Conservation (phyloP, 23 tunicate species). For the Diplosoma virens region DNA sequence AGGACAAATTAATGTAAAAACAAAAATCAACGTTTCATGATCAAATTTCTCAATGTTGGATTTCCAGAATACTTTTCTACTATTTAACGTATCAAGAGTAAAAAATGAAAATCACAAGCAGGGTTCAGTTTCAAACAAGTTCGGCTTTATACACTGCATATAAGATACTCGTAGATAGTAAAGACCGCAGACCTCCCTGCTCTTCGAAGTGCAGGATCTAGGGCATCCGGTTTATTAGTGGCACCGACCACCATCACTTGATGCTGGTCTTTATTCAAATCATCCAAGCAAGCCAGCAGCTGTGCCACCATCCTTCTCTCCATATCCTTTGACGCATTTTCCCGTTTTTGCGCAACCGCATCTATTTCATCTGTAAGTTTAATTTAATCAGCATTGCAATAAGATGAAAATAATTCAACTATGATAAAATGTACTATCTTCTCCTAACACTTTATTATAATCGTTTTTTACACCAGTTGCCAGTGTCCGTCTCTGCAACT, state of each 20-base stretch:
- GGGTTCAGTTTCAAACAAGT: background rate
- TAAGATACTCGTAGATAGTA: background rate
- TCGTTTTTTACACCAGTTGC: too few species aligned
- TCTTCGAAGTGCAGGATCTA: conserved; percentile 75
- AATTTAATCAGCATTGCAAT: too few species aligned
- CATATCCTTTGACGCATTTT: conserved; percentile 79
- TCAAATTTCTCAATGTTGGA: background rate
- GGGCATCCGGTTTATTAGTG: conserved; percentile 45
- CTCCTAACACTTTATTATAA: too few species aligned
- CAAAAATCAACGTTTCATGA: background rate
- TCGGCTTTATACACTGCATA: background rate
- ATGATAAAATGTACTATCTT: too few species aligned
- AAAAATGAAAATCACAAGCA: background rate
- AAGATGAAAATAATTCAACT: too few species aligned
- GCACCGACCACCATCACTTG: conserved; percentile 91
- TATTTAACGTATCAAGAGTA: background rate
- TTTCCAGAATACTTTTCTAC: background rate
- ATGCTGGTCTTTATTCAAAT: conserved; percentile 34
- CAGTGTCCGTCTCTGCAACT: too few species aligned
- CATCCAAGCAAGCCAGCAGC: conserved; percentile 64
- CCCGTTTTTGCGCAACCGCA: conserved; percentile 69
- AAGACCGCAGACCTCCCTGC: conserved; percentile 63
- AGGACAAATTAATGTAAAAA: too few species aligned
- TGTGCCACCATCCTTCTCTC: conserved; percentile 77
- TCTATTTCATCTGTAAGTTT: conserved; percentile 73